Base-by-base conservation (phyloP, 2,113 vertebrate species). In the Ancistrus triradiatus region DNA sequence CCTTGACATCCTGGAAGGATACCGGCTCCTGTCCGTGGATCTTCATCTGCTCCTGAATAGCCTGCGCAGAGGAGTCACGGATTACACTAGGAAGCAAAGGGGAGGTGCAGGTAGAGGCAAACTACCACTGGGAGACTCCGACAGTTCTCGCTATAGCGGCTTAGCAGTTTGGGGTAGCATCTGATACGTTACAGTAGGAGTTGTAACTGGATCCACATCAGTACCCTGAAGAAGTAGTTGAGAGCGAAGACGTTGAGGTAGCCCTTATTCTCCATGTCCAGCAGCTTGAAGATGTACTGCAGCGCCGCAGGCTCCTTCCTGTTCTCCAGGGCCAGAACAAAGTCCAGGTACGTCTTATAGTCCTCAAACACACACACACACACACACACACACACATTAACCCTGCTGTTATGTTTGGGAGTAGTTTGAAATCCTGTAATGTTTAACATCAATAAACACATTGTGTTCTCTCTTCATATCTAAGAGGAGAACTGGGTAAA, bases 41-140 rank as follows among this genome's bases (percentile, higher is more conserved):
- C 84, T 95, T 98, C 90, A 99, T 98, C 88, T 97, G 92, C 72
- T 98, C 95, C 72, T 99, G 95, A 80, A 99, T 98, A 67, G 92
- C 94, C 96, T 98, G 74, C 53, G 33, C 58, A 51, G 61, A 74
- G 18, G 24, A 51, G 6, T 48, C 13, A 48, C 7, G 13, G 7
- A 13, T 28, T 51, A 53, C 22, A 44, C 47, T 2, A 7, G n/a
- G n/a, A n/a, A n/a, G n/a, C n/a, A n/a, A n/a, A n/a, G n/a, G n/a
- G n/a, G n/a, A n/a, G n/a, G n/a, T n/a, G n/a, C n/a, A n/a, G n/a
- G n/a, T n/a, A n/a, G n/a, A n/a, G n/a, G n/a, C n/a, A n/a, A n/a
- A n/a, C n/a, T n/a, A n/a, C n/a, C n/a, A n/a, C n/a, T n/a, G n/a
- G n/a, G n/a, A n/a, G n/a, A n/a, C n/a, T n/a, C n/a, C n/a, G n/a